These are phyloP conservation scores for Heliconius erato DNA, from an alignment of 2,888 invertebrate genomes.

Conservation along the genomic window DNA sequence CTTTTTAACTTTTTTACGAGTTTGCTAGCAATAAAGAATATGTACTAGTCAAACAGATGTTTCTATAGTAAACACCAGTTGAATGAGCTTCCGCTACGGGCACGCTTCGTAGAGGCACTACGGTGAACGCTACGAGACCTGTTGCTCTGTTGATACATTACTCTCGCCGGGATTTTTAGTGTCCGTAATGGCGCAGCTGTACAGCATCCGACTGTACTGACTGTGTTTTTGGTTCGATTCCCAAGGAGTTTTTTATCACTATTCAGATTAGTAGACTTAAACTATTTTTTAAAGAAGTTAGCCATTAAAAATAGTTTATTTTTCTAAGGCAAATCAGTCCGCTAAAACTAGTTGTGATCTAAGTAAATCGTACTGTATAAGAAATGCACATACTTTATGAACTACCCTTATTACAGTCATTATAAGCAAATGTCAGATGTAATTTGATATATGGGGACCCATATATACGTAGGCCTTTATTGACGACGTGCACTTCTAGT, in stretches of 20 bases:
- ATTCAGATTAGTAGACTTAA: no score
- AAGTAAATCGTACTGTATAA: not conserved
- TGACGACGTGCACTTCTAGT: not conserved
- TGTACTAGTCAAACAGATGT: not conserved
- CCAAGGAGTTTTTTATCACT: no score
- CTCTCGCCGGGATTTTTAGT: no score
- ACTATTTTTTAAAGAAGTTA: not conserved
- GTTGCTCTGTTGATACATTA: not conserved
- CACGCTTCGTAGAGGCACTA: slow-evolving; percentile 12
- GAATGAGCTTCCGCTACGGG: not conserved
- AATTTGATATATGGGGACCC: not conserved
- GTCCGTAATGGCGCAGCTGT: no score
- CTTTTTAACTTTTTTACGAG: no score
- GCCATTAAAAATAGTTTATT: not conserved
- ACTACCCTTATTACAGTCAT: not conserved
- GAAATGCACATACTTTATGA: slow-evolving; percentile 26
- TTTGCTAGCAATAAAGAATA: not conserved
- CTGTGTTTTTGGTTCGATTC: no score
- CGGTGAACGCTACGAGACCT: slow-evolving; percentile 23
- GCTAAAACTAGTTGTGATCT: not conserved
- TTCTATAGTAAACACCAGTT: not conserved
- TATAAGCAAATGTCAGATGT: slow-evolving; percentile 7
- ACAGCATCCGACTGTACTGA: no score
- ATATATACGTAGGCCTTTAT: no score
- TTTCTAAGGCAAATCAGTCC: not conserved